Evolutionary conservation across 2,113 vertebrate genomes (phyloP).

Genomic region (Xiphophorus hellerii): DNA sequence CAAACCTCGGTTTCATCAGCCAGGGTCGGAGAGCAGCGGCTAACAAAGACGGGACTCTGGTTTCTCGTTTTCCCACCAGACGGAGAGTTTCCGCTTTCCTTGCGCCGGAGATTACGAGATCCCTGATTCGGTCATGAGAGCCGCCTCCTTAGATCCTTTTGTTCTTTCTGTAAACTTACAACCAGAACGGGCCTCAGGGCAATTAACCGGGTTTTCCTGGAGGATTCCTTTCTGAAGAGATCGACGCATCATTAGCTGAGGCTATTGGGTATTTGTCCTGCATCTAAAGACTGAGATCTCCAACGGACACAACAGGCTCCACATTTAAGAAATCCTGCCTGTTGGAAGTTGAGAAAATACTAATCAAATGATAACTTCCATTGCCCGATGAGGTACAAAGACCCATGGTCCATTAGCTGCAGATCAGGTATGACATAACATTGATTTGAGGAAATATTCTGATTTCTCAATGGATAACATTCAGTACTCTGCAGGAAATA

Average conservation of each 20-base stretch:
- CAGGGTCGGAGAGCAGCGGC: constrained; percentile 31
- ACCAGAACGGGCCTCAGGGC: constrained; percentile 34
- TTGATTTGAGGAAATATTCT: constrained; percentile 46
- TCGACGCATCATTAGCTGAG: constrained; percentile 46
- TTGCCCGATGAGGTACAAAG: constrained; percentile 26
- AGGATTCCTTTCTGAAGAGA: constrained; percentile 23
- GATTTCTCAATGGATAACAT: constrained; percentile 67
- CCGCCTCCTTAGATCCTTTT: background rate
- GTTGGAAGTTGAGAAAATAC: constrained; percentile 5
- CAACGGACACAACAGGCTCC: background rate
- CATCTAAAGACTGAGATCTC: background rate
- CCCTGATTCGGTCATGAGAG: constrained; percentile 25
- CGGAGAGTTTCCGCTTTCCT: constrained; percentile 54
- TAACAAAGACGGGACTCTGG: constrained; percentile 54
- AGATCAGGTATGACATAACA: background rate
- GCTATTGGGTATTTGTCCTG: constrained; percentile 27
- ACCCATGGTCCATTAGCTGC: constrained; percentile 42
- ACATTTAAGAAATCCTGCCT: constrained; percentile 10
- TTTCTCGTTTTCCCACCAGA: constrained; percentile 48
- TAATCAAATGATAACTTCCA: constrained; percentile 17
- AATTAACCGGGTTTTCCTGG: constrained; percentile 49
- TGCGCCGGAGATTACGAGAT: constrained; percentile 57
- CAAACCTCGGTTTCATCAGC: constrained; percentile 64
- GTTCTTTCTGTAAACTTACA: constrained; percentile 1
- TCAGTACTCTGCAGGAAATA: constrained; percentile 47